phyloP scores from a whole-genome alignment of 2,113 vertebrate genomes.

The Pseudonaja textilis region DNA sequence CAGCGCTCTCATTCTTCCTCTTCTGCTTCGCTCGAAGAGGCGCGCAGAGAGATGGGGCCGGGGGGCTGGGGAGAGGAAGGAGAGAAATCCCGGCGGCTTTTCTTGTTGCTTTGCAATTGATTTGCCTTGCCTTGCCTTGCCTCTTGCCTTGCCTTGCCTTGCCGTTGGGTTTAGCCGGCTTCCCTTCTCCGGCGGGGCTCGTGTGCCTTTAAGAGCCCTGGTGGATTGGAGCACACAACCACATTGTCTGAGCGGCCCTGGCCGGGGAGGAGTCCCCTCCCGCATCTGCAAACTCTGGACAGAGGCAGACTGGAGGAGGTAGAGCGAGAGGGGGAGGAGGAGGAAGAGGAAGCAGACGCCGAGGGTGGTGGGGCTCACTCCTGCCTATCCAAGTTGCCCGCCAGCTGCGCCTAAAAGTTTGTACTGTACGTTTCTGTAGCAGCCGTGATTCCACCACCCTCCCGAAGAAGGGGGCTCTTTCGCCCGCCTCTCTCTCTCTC shows the following conservation, averaged over 20 bases:
- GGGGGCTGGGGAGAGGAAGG: background rate
- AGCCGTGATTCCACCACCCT: background rate
- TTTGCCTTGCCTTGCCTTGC: too few species aligned
- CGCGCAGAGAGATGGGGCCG: background rate
- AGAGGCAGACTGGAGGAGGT: background rate
- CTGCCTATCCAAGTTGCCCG: conserved; percentile 25
- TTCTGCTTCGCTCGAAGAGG: too few species aligned
- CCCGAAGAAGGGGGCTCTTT: background rate
- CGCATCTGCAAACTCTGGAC: conserved; percentile 45
- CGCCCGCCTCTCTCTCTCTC: too few species aligned
- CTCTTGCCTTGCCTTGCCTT: too few species aligned
- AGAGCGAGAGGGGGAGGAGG: conserved; percentile 17
- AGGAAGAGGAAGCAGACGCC: conserved; percentile 16
- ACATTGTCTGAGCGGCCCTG: conserved; percentile 30
- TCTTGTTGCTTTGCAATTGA: background rate
- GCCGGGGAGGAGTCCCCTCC: conserved; percentile 31
- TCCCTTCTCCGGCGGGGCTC: background rate
- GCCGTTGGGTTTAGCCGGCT: background rate
- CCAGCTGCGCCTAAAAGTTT: conserved; percentile 29
- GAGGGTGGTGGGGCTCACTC: conserved; percentile 26
- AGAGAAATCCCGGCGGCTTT: background rate
- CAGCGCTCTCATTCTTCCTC: background rate
- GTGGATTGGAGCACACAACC: conserved; percentile 15
- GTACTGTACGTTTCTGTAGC: background rate
- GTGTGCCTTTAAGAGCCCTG: conserved; percentile 49